Base-by-base conservation (phyloP, 2,888 invertebrate species). In the Pediacus dermestoides region DNA sequence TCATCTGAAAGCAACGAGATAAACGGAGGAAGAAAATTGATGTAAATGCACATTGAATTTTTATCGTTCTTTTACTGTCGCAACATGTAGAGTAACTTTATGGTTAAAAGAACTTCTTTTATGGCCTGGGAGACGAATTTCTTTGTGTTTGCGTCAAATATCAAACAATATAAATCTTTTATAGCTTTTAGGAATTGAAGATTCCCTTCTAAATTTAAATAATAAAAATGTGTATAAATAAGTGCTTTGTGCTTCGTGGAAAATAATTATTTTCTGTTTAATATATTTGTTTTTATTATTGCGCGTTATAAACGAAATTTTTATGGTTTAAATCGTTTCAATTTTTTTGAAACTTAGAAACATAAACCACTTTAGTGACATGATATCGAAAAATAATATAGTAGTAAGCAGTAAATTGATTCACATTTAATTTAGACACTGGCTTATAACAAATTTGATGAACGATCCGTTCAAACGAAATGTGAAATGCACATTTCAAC, bases 41-140 rank as follows among this genome's bases (percentile, higher is more conserved):
- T 69, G 67, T 65, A 68, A 67, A 69, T 67, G 66, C 67, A 58
- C 63, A 63, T 64, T 59, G 67, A 66, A 68, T 66, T 68, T 69
- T 68, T 68, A 70, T 70, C 59, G 66, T 61, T 57, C 55, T 64
- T 68, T 68, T 68, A 70, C 64, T 68, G 66, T 68, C 67, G 67
- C 66, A 67, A 67, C 68, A 68, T 68, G 66, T 66, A 67, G 65
- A 66, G 63, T 64, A 61, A 64, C 59, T 66, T 66, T 64, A 63
- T 61, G 60, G 61, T 61, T 57, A 60, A 54, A 52, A 54, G 60
- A 63, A 60, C 63, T 62, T 58, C 63, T 64, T 66, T 67, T 67
- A 67, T 63, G 61, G 58, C 63, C 52, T 50, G 52, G 51, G 54
- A 56, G 58, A 52, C 53, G 55, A 50, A 58, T 60, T 62, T 50